Evolutionary conservation across 2,888 invertebrate genomes (phyloP).

Genomic region (Cheilosia scutellata): DNA sequence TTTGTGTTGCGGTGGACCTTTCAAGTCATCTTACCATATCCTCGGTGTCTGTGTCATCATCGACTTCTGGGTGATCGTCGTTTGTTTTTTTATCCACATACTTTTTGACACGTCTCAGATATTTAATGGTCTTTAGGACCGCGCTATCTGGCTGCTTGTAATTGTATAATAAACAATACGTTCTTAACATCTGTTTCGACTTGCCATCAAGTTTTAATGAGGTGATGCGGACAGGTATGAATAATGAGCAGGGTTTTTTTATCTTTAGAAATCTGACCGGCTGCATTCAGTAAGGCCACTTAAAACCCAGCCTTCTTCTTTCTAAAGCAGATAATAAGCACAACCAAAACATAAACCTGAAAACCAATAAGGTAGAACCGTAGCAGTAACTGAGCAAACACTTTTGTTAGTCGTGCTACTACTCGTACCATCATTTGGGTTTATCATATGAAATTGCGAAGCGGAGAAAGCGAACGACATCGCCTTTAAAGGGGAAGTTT

Average conservation of each 20-base stretch:
- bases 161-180: slow-evolving; percentile 66
- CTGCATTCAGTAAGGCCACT: too few species aligned
- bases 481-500: too few species aligned
- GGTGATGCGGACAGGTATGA: neutral
- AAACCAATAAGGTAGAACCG: too few species aligned
- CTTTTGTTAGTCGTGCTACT: too few species aligned
- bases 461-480: too few species aligned
- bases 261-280: too few species aligned
- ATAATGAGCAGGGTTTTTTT: neutral
- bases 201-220: neutral
- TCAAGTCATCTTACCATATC: slow-evolving; percentile 88
- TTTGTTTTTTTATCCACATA: slow-evolving; percentile 83
- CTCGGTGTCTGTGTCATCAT: slow-evolving; percentile 88
- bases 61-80: slow-evolving; percentile 81
- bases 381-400: too few species aligned
- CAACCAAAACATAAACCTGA: too few species aligned
- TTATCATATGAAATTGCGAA: too few species aligned
- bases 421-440: too few species aligned
- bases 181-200: slow-evolving; percentile 50
- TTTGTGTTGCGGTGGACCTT: slow-evolving; percentile 11
- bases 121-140: slow-evolving; percentile 83
- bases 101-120: slow-evolving; percentile 84
- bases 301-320: too few species aligned
- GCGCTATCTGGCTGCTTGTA: slow-evolving; percentile 82
- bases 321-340: too few species aligned